phyloP scores from a whole-genome alignment of 1,140 invertebrate species.

The Pseudomyrmex pallidus region DNA sequence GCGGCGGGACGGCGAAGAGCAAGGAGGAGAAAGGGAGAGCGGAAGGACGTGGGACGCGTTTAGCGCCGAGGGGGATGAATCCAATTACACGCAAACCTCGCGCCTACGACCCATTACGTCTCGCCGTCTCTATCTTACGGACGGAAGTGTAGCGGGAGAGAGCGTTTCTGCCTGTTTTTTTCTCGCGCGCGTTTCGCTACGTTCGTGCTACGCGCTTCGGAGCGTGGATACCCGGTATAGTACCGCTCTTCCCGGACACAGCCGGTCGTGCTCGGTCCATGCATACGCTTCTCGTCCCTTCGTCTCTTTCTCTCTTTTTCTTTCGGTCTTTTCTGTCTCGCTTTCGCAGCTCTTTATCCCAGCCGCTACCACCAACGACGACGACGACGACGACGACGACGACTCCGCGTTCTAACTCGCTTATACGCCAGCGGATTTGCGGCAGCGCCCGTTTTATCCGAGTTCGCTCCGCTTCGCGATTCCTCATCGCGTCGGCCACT shows the following conservation, averaged over 20 bases:
- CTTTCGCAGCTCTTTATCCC: slow-evolving; percentile 63
- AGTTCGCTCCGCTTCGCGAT: slow-evolving; percentile 54
- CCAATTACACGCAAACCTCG: slow-evolving; percentile 82
- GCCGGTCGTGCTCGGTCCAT: slow-evolving; percentile 32
- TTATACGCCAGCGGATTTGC: slow-evolving; percentile 76
- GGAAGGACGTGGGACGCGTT: slow-evolving; percentile 58
- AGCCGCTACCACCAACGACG: slow-evolving; percentile 20
- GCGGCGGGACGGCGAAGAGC: slow-evolving; percentile 28
- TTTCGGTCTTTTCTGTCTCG: slow-evolving; percentile 8
- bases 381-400: slow-evolving; percentile 27
- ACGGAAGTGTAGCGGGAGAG: background rate
- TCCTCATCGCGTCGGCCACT: slow-evolving; percentile 48
- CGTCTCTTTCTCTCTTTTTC: slow-evolving; percentile 8
- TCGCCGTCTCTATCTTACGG: slow-evolving; percentile 61
- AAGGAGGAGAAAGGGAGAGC: slow-evolving; percentile 42
- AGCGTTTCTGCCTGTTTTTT: slow-evolving; percentile 14
- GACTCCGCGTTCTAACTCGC: slow-evolving; percentile 65
- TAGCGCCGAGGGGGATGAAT: slow-evolving; percentile 77
- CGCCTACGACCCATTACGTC: slow-evolving; percentile 81
- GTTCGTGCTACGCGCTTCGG: slow-evolving; percentile 13
- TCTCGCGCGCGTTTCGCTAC: slow-evolving; percentile 19
- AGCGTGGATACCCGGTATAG: slow-evolving; percentile 16
- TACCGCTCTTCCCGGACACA: slow-evolving; percentile 26
- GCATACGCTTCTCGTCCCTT: slow-evolving; percentile 65
- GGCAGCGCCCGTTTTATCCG: slow-evolving; percentile 75